A percentile compares a stretch with the other conserved stretches of the same genome.
Evolutionary conservation across 2,888 invertebrate genomes (phyloP).

Genomic region (Cybosia mesomella): DNA sequence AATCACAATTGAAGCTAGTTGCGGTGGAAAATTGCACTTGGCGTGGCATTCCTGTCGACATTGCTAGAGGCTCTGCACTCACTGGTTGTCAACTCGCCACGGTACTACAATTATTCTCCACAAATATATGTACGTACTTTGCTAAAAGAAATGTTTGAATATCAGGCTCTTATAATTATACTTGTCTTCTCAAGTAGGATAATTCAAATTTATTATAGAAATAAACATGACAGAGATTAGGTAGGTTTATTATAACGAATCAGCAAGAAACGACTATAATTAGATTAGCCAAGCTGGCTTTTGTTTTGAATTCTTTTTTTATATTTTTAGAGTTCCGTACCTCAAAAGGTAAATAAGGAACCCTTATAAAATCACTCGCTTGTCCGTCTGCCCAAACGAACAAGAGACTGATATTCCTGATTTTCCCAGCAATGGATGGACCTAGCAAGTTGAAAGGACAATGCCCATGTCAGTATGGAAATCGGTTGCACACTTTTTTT

Average conservation of each 20-base stretch:
- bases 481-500: no score
- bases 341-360: no score
- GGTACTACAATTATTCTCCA: conserved; percentile 52
- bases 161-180: conserved; percentile 13
- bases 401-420: no score
- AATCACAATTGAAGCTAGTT: conserved; percentile 82
- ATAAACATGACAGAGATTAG: neutral
- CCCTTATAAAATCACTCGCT: no score
- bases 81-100: conserved; percentile 58
- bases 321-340: no score
- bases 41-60: conserved; percentile 70
- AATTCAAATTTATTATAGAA: conserved; percentile 7
- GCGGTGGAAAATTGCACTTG: conserved; percentile 79
- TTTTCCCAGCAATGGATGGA: no score
- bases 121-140: conserved; percentile 27
- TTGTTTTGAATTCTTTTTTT: neutral
- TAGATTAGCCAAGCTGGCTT: neutral
- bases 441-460: no score
- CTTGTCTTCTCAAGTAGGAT: conserved; percentile 11
- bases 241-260: neutral
- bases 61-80: conserved; percentile 62
- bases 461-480: no score
- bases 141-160: conserved; percentile 26
- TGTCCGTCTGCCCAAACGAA: no score
- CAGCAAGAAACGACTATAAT: neutral